Conservation (phyloP, 2,888 invertebrate genomes). For the Cheilosia vulpina region DNA sequence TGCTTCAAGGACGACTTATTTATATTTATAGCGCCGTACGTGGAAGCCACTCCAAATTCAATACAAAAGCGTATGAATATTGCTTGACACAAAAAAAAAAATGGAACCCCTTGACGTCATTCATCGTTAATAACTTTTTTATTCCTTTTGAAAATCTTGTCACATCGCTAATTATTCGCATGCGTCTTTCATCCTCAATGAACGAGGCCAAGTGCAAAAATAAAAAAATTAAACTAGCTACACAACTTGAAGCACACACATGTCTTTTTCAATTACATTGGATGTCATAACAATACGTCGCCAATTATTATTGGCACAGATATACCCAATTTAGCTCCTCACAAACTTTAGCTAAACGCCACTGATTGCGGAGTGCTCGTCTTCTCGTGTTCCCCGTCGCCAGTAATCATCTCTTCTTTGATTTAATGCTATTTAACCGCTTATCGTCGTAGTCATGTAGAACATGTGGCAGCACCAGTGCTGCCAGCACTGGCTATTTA, state of each 20-base stretch:
- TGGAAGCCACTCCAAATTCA: neutral
- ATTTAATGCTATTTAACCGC: conserved; percentile 5
- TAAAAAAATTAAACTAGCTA: neutral
- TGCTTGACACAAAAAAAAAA: neutral
- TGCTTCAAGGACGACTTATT: conserved; percentile 2
- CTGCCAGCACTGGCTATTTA: too few relatives aligned
- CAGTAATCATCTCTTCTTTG: conserved; percentile 3
- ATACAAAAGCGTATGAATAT: conserved; percentile 1
- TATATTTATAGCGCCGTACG: neutral
- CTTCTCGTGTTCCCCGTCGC: neutral
- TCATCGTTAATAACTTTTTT: conserved; percentile 36
- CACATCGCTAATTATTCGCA: conserved; percentile 45
- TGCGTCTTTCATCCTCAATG: too few relatives aligned
- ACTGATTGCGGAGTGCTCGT: neutral
- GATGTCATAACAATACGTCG: conserved; percentile 2
- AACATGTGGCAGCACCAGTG: neutral
- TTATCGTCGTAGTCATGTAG: neutral
- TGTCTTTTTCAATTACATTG: conserved; percentile 4
- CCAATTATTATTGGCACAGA: conserved; percentile 11
- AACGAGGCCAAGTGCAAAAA: conserved; percentile 15
- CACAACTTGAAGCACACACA: neutral
- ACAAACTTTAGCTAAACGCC: neutral
- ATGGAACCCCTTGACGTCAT: conserved; percentile 24
- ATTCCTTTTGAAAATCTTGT: conserved; percentile 37
- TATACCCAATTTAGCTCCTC: neutral